Base-by-base conservation (phyloP, 2,113 vertebrate genomes). In the Theristicus caerulescens region DNA sequence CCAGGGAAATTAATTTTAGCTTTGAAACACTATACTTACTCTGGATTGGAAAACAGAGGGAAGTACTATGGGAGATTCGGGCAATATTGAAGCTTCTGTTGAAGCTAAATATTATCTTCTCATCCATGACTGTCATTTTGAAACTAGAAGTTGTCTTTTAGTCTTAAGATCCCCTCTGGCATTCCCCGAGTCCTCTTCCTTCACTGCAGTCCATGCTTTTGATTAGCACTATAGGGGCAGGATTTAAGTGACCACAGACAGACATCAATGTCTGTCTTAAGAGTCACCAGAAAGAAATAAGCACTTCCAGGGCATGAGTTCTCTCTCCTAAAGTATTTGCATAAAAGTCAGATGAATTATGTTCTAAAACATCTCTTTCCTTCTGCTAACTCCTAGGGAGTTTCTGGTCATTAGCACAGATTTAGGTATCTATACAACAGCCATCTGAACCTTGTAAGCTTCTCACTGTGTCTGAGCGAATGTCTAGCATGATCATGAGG, bases 1-100 rank as follows among this genome's bases (percentile, higher is more conserved):
- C 54, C 66, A 94, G 62, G 18, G 21, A 83, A 77, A 88, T 88
- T 69, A 93, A 86, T 92, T 95, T 92, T 77, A 61, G 21, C 86
- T 61, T 80, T 42, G 74, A 88, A 92, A 88, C 38, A 52, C 61
- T 69, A 10, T 51, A 26, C 36, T 94, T 74, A 54, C 14, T 58
- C 31, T 77, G 36, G 14, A 20, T 5, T 65, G 25, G 46, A 69
- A 90, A 76, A 44, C 24, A 62, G 10, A 38, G 34, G 21, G 24
- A 77, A 66, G 42, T 49, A 10, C 36, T 86, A 6, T 2, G 3
- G 55, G 72, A 66, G 34, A 66, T 44, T 52, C n/a, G 57, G n/a
- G 58, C 17, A 76, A 42, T 34, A 52, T 5, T n/a, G 62, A 70
- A 87, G 19, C 27, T 85, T 74, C n/a, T n/a, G 10, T 70, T 71